Base-by-base conservation (phyloP, 2,888 invertebrate genomes). In the Aphodius granarius region DNA sequence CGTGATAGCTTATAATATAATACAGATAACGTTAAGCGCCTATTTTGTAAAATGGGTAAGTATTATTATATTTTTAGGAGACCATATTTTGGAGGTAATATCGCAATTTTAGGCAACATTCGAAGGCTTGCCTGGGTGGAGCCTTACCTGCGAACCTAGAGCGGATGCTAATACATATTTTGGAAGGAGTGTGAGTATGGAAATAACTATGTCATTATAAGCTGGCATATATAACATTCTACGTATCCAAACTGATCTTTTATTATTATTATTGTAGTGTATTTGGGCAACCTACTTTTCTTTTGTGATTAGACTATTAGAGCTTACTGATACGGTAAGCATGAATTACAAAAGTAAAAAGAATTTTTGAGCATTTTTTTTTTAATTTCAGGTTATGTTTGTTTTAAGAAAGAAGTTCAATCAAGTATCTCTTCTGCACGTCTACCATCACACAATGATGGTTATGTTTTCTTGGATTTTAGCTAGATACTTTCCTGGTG, bases 11-110 rank as follows among this genome's bases (percentile, higher is more conserved):
- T 97, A 97, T 87, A 97, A 97, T 86, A 92, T 94, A 78, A 84
- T 94, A 65, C 97, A 97, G 91, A 95, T 97, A 15, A 78, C 92
- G 5, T 89, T 96, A 77, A 96, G 96, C 83, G 88, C 91, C 66
- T 96, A 92, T 90, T 89, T 96, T 79, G 96, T 97, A 85, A 89
- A 91, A 84, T 94, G 94, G 91, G 94, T 94, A 83, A 84, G 86
- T 43, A 43, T 43, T 43, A 6, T 43, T 2, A 43, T 43, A 43
- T 43, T 43, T 13, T 43, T 43, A 43, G n/a, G n/a, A n/a, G n/a
- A n/a, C n/a, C n/a, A n/a, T n/a, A n/a, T n/a, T n/a, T n/a, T n/a
- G n/a, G n/a, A n/a, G n/a, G n/a, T 23, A 23, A 5, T 23, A 43
- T 43, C 43, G 43, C 13, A 13, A 23, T 43, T 43, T 43, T 43